Base-by-base conservation (phyloP, 2,797 vertebrate genomes). In the Pangasius larnaudii region DNA sequence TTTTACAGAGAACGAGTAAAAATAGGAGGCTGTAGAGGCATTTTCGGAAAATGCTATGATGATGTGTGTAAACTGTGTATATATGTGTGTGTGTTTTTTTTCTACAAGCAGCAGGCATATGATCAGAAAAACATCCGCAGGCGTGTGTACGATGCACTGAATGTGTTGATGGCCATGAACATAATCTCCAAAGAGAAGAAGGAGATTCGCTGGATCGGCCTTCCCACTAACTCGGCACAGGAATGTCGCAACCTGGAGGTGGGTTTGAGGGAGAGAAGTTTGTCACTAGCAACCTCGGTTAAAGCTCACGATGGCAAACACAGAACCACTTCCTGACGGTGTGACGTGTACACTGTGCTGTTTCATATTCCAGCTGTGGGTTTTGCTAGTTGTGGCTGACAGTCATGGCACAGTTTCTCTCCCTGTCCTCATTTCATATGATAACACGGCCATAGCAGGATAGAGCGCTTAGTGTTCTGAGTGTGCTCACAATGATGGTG, bases 101-200 rank as follows among this genome's bases (percentile, higher is more conserved):
- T 89, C 59, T n/a, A 5, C 77, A 87, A 87, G 92, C 90, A 96
- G 95, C 96, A 98, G 95, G 96, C 95, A 90, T 98, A 97, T 14
- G 97, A 98, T 91, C 97, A 97, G 94, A 98, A 98, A 90, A 98
- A 97, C 87, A 98, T 98, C 84, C 96, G 97, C n/a, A 94, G 97
- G 85, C 95, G 97, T 92, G 97, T 98, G 89, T 98, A 98, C 0
- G 97, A 97, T 91, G 97, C 97, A 13, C 95, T 98, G 85, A 98
- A 97, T 11, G 97, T 97, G 65, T 93, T 98, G 81, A 97, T 97
- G 97, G 97, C 97, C 63, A 97, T 97, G 97, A 97, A 97, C 92
- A 98, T 98, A 16, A 98, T 98, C 94, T 98, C 97, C 87, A 97
- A 98, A 93, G 97, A 97, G 90, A 97, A 97, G 93, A 97, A 98